Evolutionary conservation across 92 coral and sea anemone species (phyloP), one percentile per base, ranked within the genome.

Genomic region (Umimayanthus kanabou): DNA sequence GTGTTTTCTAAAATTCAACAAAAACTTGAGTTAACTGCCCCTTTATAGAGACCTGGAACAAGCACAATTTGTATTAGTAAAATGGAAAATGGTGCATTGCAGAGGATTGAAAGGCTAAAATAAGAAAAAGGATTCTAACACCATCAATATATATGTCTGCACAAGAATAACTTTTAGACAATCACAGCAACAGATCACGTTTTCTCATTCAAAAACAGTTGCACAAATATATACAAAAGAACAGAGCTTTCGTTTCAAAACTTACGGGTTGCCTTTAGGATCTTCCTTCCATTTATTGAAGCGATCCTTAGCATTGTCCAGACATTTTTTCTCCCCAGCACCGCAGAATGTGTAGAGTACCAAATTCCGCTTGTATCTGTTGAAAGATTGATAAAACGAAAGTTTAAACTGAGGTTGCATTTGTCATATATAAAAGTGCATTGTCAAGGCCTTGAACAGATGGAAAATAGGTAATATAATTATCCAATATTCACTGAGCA

Each of bases 241-340:
- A 6, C 26, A 28, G 49, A 80, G 40, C 6, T 53, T 49, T 20
- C 65, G 58, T 53, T 23, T 79, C 65, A 58, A 8, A 28, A 80
- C 98, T 78, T 89, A 95, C 98, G 91, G 75, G 42, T 90, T 74
- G 1, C 22, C 45, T 5, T 7, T 81, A 33, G 97, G 95, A 79
- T 90, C 82, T 72, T 88, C 80, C 93, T 89, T 95, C 98, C 98
- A 95, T 1, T 84, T 84, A 30, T 88, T 88, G 82, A 95, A 95
- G 58, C 79, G 88, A 11, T 75, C 40, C 7, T 80, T 82, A 18
- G 96, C 96, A 28, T 79, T 90, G 4, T 57, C 57, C 10, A 95
- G 90, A 69, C 98, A 95, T 2, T 64, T 72, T 73, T 73, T 16
- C 23, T 87, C 90, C 25, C 93, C 88, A 20, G 86, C 92, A 50